phyloP scores from a whole-genome alignment of 1,140 invertebrate genomes.

The Drosophila kurseongensis region DNA sequence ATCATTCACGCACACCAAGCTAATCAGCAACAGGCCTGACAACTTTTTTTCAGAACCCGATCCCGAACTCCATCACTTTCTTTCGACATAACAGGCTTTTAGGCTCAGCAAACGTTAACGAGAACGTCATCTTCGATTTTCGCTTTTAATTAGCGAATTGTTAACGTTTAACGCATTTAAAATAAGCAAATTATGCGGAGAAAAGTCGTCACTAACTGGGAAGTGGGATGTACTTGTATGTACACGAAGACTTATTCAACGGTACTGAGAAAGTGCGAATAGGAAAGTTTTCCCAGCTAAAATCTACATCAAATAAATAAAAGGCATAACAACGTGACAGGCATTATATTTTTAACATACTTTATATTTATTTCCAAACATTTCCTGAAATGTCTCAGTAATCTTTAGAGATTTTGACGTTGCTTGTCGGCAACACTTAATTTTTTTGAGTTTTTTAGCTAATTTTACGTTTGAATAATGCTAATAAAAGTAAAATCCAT shows the following conservation, averaged over 20 bases:
- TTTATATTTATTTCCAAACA: background rate
- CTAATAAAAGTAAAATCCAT: no score
- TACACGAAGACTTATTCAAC: background rate
- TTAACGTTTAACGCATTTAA: constrained; percentile 30
- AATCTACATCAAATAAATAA: background rate
- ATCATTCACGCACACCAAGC: constrained; percentile 41
- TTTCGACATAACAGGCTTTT: constrained; percentile 55
- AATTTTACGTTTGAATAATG: no score
- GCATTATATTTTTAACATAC: no score
- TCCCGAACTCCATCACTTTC: constrained; percentile 52
- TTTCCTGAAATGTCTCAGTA: background rate
- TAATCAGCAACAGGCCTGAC: constrained; percentile 55
- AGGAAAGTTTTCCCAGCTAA: constrained; percentile 1
- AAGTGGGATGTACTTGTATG: constrained; percentile 5
- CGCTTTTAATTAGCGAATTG: constrained; percentile 56
- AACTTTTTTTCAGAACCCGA: constrained; percentile 61
- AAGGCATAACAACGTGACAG: background rate
- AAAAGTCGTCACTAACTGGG: constrained; percentile 31
- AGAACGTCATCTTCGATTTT: constrained; percentile 49
- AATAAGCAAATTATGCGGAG: constrained; percentile 55
- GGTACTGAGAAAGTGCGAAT: constrained; percentile 29
- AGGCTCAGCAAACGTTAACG: constrained; percentile 19
- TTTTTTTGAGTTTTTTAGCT: no score
- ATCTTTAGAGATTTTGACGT: background rate
- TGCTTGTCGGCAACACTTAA: no score